Percentiles rank a stretch among this genome's conserved stretches.
These are phyloP conservation scores for Hydriomena furcata DNA, from an alignment of 2,888 invertebrate genomes.

Conservation along the genomic window DNA sequence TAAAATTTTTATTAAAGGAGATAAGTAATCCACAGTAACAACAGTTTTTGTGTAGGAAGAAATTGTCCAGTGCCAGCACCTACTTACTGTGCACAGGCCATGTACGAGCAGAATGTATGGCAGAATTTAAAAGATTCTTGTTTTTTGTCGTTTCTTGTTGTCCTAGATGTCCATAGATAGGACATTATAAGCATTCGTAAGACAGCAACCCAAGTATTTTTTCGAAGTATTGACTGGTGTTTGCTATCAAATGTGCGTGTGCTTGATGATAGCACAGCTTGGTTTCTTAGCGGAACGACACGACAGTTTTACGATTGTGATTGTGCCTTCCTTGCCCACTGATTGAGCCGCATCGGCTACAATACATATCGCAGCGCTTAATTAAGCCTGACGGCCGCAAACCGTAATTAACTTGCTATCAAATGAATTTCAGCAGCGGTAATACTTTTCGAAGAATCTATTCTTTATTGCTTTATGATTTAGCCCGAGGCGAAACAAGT, in stretches of 20 bases:
- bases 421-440: conserved; percentile 43
- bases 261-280: conserved; percentile 16
- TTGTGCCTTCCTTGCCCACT: conserved; percentile 38
- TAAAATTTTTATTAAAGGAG: conserved; percentile 29
- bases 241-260: conserved; percentile 11
- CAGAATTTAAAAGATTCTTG: too few relatives aligned
- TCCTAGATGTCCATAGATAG: too few relatives aligned
- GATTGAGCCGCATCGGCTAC: conserved; percentile 47
- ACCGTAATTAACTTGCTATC: conserved; percentile 39
- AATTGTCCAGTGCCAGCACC: not conserved
- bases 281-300: conserved; percentile 24
- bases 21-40: conserved; percentile 33
- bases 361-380: conserved; percentile 51
- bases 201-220: too few relatives aligned
- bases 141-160: too few relatives aligned
- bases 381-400: conserved; percentile 49
- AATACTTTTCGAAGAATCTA: conserved; percentile 15
- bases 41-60: conserved; percentile 9
- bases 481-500: conserved; percentile 44
- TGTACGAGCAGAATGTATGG: too few relatives aligned
- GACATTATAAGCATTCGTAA: too few relatives aligned
- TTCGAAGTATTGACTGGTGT: not conserved
- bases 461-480: conserved; percentile 54
- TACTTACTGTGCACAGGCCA: not conserved
- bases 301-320: conserved; percentile 53